Base-by-base conservation (phyloP, 2,888 invertebrate species). In the Graphium colonna region DNA sequence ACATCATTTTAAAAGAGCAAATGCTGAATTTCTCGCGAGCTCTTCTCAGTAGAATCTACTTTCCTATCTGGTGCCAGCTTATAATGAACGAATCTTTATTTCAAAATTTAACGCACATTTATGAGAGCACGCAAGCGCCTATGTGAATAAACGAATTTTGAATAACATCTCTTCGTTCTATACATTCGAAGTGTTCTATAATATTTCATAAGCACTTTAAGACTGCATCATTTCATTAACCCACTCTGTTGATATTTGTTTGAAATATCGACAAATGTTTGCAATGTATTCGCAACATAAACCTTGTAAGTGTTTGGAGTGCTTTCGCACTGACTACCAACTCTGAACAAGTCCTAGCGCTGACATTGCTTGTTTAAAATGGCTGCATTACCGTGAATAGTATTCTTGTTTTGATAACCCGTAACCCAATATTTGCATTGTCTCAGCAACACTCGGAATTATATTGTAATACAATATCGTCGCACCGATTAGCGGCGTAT, bases 241-340 rank as follows among this genome's bases (percentile, higher is more conserved):
- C 21, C 38, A 17, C 0, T 45, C 28, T 13, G 16, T 26, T 46
- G 9, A 47, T 45, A 9, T 39, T 36, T 36, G 13, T 13, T 36
- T 13, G 12, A 36, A 9, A 36, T 36, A 28, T 53, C 52, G 38
- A 13, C 48, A 48, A 53, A 48, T 38, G 38, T 48, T 53, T 48
- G 17, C 33, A 15, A 33, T 47, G 40, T 52, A 52, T 52, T 47
- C 28, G 52, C 42, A 53, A 48, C 52, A 48, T 53, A 43, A 53
- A 47, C 52, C 42, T 5, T 15, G 31, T 47, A 39, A 53, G 52
- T 48, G 52, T 12, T 48, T 53, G 13, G 10, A 53, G 52, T 43
- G 52, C 38, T 43, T 38, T 17, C 36, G 18, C 36, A 36, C 18
- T 12, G n/a, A 12, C 12, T 36, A 36, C 18, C 9, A 5, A 12